Conservation (phyloP, 2,113 vertebrate genomes). For the Indri indri region DNA sequence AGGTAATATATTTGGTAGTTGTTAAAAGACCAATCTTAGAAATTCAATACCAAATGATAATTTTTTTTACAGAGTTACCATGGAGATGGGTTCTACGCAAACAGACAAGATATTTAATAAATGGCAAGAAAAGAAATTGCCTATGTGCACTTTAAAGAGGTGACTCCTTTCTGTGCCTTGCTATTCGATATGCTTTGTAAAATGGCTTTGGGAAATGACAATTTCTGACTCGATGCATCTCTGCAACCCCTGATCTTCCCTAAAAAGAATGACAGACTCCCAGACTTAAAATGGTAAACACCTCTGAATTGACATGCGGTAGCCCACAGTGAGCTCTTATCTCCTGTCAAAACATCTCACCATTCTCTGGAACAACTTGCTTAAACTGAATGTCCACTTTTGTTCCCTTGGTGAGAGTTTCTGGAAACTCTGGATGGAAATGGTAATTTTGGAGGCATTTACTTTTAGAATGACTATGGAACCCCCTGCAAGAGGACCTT, state of each 20-base stretch:
- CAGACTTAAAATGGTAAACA: neutral
- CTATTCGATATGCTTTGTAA: neutral
- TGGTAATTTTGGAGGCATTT: neutral
- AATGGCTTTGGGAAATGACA: constrained; percentile 4
- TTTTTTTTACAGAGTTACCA: neutral
- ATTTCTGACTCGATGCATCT: neutral
- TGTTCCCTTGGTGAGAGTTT: neutral
- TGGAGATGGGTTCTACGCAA: neutral
- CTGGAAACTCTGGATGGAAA: neutral
- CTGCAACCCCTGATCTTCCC: neutral
- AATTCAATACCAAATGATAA: constrained; percentile 18
- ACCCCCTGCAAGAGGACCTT: neutral
- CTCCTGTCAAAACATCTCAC: neutral
- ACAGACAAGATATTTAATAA: constrained; percentile 44
- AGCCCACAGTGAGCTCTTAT: neutral
- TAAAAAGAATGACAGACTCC: neutral
- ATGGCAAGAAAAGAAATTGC: neutral
- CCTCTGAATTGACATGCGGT: neutral
- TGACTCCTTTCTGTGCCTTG: neutral
- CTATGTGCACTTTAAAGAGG: neutral
- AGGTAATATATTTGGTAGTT: constrained; percentile 29
- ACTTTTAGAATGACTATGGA: neutral
- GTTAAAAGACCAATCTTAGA: constrained; percentile 39
- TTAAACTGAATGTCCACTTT: neutral
- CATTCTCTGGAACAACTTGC: neutral